Evolutionary conservation across 2,888 invertebrate genomes (phyloP).

Genomic region (Harmothoe impar): DNA sequence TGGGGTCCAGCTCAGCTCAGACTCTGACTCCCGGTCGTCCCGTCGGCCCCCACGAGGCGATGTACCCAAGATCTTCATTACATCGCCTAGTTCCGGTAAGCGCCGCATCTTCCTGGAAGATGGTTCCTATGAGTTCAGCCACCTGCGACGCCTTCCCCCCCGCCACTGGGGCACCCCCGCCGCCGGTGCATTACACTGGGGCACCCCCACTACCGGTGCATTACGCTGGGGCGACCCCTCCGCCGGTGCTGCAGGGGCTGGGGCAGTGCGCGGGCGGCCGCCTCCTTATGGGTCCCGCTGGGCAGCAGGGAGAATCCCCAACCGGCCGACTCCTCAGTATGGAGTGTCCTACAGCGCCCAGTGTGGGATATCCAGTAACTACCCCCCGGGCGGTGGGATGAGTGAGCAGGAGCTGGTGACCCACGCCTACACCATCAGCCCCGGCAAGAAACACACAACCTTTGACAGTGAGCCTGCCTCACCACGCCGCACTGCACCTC

Average conservation of each 20-base stretch:
- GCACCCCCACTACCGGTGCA: no score
- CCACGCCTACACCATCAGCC: background rate
- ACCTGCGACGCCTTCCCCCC: background rate
- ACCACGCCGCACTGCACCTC: background rate
- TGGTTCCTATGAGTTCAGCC: slow-evolving; percentile 54
- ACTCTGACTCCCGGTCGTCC: background rate
- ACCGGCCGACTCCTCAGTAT: background rate
- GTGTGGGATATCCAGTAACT: background rate
- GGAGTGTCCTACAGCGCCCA: slow-evolving; percentile 18
- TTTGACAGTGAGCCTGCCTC: slow-evolving; percentile 42
- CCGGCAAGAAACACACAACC: slow-evolving; percentile 52
- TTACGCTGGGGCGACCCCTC: background rate
- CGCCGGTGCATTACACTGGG: background rate
- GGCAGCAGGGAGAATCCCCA: background rate
- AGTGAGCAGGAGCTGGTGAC: slow-evolving; percentile 48
- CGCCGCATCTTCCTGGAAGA: slow-evolving; percentile 51
- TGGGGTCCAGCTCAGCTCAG: slow-evolving; percentile 13
- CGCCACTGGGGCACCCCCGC: background rate
- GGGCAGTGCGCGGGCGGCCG: background rate
- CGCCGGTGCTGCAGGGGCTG: no score
- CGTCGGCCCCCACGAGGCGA: background rate
- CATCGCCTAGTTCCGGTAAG: slow-evolving; percentile 40
- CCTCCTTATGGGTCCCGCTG: slow-evolving; percentile 40
- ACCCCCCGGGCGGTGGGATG: background rate
- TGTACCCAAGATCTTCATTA: slow-evolving; percentile 50